phyloP scores from a whole-genome alignment of 2,888 invertebrate species.

The Sinelater perroti region DNA sequence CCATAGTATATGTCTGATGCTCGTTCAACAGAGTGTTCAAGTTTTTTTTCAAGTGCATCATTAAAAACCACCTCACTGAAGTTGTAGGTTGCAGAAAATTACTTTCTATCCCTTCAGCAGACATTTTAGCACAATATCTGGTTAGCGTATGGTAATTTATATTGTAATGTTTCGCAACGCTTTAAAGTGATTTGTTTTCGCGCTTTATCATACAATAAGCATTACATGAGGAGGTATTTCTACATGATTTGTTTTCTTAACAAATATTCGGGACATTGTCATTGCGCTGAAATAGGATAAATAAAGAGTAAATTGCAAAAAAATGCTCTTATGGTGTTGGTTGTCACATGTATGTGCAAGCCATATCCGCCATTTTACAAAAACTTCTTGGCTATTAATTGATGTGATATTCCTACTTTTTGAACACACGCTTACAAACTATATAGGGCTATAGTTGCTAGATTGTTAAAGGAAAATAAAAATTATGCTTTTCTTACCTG shows the following conservation, averaged over 20 bases:
- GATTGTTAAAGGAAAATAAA: too few species aligned
- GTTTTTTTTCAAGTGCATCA: too few species aligned
- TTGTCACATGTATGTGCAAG: conserved; percentile 1
- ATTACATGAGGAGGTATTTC: not conserved
- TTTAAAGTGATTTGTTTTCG: not conserved
- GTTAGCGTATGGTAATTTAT: conserved; percentile 3
- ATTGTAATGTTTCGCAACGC: not conserved
- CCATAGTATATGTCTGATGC: conserved; percentile 18
- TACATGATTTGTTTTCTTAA: not conserved
- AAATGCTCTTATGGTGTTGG: not conserved
- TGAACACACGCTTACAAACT: too few species aligned
- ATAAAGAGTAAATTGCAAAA: not conserved
- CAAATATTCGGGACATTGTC: too few species aligned
- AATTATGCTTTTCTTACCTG: too few species aligned
- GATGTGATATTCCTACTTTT: too few species aligned
- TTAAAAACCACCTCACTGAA: not conserved
- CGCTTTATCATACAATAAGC: not conserved
- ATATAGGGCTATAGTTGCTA: too few species aligned
- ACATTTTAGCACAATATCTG: not conserved
- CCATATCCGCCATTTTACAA: too few species aligned
- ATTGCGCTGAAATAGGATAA: not conserved
- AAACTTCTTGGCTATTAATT: too few species aligned
- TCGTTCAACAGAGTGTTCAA: conserved; percentile 2
- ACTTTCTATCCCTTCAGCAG: not conserved
- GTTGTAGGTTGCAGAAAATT: not conserved